Evolutionary conservation across 2,888 invertebrate genomes (phyloP).

Genomic region (Eulithis testata): DNA sequence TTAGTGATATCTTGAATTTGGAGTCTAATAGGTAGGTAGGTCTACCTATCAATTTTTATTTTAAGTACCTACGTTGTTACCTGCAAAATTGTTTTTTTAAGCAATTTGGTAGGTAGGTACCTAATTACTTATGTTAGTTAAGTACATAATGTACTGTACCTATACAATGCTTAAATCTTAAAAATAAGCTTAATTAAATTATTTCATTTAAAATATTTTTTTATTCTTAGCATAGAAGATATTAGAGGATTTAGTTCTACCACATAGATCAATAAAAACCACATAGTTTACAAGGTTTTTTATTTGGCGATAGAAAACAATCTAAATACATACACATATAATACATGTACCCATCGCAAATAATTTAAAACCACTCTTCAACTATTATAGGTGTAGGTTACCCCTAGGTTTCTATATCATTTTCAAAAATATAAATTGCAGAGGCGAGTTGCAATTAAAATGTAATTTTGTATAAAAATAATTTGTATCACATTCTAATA

Average conservation of each 20-base stretch:
- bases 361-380: neutral
- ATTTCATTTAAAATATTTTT: neutral
- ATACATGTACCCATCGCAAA: neutral
- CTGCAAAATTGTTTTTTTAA: too few species aligned
- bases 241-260: too few species aligned
- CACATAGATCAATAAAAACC: neutral
- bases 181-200: conserved; percentile 16
- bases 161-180: neutral
- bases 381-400: neutral
- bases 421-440: conserved; percentile 32
- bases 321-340: neutral
- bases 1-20: conserved; percentile 68
- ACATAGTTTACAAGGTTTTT: conserved; percentile 13
- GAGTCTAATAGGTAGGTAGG: conserved; percentile 47
- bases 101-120: neutral
- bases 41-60: neutral
- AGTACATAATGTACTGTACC: neutral
- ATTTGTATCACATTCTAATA: conserved; percentile 29
- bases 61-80: neutral
- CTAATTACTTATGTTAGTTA: neutral
- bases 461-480: conserved; percentile 26
- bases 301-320: conserved; percentile 4
- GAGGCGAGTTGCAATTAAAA: conserved; percentile 23
- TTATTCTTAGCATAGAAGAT: neutral
- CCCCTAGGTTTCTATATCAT: neutral